A percentile compares a stretch with the other conserved stretches of the same genome.
These are phyloP conservation scores for Knipowitschia caucasica DNA, from an alignment of 2,797 vertebrate genomes.

Conservation along the genomic window DNA sequence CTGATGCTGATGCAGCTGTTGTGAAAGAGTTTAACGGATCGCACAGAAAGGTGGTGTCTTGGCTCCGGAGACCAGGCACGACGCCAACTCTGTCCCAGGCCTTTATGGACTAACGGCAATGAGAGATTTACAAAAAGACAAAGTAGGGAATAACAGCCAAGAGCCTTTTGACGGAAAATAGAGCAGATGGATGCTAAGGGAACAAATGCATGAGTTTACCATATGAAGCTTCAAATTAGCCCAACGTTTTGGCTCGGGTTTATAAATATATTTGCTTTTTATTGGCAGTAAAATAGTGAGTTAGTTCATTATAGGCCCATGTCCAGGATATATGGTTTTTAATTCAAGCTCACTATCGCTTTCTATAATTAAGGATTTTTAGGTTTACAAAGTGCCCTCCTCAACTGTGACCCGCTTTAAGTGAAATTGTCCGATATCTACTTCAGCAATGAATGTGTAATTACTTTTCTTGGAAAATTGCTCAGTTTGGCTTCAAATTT, in stretches of 20 bases:
- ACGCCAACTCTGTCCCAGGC: slow-evolving; percentile 58
- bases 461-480: no score
- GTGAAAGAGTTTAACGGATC: slow-evolving; percentile 33
- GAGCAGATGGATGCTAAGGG: slow-evolving; percentile 67
- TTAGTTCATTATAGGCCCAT: background rate
- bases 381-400: no score
- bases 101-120: slow-evolving; percentile 58
- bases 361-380: no score
- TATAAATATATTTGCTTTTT: slow-evolving; percentile 1
- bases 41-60: slow-evolving; percentile 45
- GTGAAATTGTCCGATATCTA: no score
- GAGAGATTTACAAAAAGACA: slow-evolving; percentile 62
- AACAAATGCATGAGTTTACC: slow-evolving; percentile 34
- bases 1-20: slow-evolving; percentile 56
- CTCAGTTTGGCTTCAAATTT: no score
- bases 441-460: no score
- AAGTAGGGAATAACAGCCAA: slow-evolving; percentile 46
- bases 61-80: slow-evolving; percentile 53
- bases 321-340: background rate
- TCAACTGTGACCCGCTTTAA: no score
- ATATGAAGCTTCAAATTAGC: slow-evolving; percentile 57
- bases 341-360: background rate
- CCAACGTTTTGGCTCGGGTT: slow-evolving; percentile 13
- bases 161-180: slow-evolving; percentile 54
- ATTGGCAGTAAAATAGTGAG: background rate